Evolutionary conservation across 1,140 invertebrate genomes (phyloP).

Genomic region (Trichonephila clavipes): DNA sequence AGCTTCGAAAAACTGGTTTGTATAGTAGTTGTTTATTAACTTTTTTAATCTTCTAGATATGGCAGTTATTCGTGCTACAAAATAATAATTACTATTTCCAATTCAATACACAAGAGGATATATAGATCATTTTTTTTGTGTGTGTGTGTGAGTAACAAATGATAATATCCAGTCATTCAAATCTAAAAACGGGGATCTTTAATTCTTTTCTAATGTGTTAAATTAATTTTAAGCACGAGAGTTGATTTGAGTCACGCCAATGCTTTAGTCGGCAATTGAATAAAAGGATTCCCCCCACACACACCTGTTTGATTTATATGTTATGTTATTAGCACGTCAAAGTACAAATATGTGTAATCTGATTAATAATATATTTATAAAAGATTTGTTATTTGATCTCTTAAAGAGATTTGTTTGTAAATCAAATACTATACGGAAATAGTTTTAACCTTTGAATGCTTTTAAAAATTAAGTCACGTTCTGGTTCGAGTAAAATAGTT

Average conservation of each 20-base stretch:
- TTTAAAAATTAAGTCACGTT: too few relatives aligned
- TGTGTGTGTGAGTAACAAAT: not conserved
- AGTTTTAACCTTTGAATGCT: too few relatives aligned
- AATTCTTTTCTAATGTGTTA: not conserved
- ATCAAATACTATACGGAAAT: too few relatives aligned
- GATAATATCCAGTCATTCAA: not conserved
- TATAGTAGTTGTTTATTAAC: not conserved
- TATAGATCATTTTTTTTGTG: not conserved
- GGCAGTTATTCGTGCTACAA: not conserved
- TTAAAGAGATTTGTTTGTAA: not conserved
- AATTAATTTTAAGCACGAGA: not conserved
- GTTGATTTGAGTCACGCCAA: not conserved
- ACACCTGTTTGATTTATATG: not conserved
- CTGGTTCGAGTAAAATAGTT: too few relatives aligned
- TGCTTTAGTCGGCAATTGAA: not conserved
- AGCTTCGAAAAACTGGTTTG: not conserved
- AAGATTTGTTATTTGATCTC: not conserved
- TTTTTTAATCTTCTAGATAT: not conserved
- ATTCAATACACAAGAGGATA: not conserved
- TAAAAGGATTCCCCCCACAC: not conserved
- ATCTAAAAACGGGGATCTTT: not conserved
- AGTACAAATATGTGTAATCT: not conserved
- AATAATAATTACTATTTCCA: not conserved
- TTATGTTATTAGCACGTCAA: not conserved
- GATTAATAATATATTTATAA: not conserved